phyloP scores from a whole-genome alignment of 2,113 vertebrate species.

The Leuciscus idus region DNA sequence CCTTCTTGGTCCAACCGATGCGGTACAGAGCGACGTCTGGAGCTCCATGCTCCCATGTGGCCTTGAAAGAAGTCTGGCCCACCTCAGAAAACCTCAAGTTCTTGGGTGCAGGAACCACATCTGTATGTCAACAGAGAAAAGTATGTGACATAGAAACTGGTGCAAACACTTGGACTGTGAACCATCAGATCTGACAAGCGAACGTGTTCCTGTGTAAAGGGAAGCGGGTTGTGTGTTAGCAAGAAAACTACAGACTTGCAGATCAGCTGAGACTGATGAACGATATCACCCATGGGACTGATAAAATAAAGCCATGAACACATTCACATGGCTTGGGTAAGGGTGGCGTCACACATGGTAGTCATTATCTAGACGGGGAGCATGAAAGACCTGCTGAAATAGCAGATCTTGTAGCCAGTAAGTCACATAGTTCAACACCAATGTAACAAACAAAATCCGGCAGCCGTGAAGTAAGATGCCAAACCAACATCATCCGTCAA shows the following conservation, averaged over 20 bases:
- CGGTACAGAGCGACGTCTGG: slow-evolving; percentile 91
- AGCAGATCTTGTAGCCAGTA: neutral
- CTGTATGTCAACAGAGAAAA: slow-evolving; percentile 59
- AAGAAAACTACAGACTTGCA: neutral
- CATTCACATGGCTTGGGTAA: slow-evolving; percentile 10
- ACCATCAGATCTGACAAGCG: slow-evolving; percentile 1
- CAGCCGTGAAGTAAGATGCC: neutral
- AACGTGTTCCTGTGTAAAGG: slow-evolving; percentile 32
- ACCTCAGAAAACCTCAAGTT: slow-evolving; percentile 87
- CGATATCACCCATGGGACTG: neutral
- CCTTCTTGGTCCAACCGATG: slow-evolving; percentile 83
- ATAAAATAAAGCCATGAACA: slow-evolving; percentile 13
- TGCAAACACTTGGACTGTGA: slow-evolving; percentile 15
- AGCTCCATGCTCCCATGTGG: slow-evolving; percentile 91
- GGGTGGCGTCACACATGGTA: slow-evolving; percentile 30
- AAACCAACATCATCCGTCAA: neutral
- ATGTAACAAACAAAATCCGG: neutral
- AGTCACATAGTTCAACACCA: slow-evolving; percentile 20
- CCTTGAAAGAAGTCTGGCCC: slow-evolving; percentile 85
- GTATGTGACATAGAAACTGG: neutral
- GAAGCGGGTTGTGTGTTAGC: slow-evolving; percentile 19
- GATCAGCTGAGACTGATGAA: slow-evolving; percentile 43
- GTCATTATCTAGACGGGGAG: neutral
- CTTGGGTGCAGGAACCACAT: slow-evolving; percentile 88
- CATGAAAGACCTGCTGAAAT: slow-evolving; percentile 3